Evolutionary conservation across 2,113 vertebrate genomes (phyloP).

Genomic region (Labeo catla): DNA sequence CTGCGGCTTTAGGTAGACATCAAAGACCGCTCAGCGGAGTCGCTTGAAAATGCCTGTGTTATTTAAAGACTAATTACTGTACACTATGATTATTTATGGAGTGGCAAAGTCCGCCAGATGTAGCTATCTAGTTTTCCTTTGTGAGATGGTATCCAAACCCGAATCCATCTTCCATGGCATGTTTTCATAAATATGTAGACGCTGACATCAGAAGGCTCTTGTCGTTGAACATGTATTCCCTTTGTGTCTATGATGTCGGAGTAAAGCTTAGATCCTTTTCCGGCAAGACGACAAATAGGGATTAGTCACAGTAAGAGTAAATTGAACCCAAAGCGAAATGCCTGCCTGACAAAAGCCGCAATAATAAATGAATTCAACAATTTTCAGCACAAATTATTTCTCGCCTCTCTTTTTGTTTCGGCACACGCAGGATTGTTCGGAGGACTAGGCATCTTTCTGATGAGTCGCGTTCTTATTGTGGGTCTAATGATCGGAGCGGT

Average conservation of each 20-base stretch:
- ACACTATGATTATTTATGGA: constrained; percentile 21
- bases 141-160: neutral
- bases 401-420: constrained; percentile 34
- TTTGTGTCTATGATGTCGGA: constrained; percentile 18
- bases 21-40: neutral
- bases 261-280: constrained; percentile 40
- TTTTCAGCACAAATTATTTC: constrained; percentile 43
- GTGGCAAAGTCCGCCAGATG: constrained; percentile 22
- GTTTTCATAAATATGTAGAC: constrained; percentile 5
- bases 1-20: constrained; percentile 6
- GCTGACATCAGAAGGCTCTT: neutral
- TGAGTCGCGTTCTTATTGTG: constrained; percentile 25
- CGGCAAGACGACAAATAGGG: constrained; percentile 22
- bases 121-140: neutral
- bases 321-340: constrained; percentile 23
- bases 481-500: constrained; percentile 37
- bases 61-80: constrained; percentile 38
- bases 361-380: constrained; percentile 44
- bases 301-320: constrained; percentile 43
- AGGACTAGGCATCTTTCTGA: constrained; percentile 5
- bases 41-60: neutral
- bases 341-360: constrained; percentile 19
- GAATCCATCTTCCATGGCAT: neutral
- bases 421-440: neutral
- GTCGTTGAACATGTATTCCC: constrained; percentile 30